Percentiles rank a stretch among this genome's conserved stretches.
Conservation (phyloP, 2,797 vertebrate genomes). For the Takifugu ocellatus region DNA sequence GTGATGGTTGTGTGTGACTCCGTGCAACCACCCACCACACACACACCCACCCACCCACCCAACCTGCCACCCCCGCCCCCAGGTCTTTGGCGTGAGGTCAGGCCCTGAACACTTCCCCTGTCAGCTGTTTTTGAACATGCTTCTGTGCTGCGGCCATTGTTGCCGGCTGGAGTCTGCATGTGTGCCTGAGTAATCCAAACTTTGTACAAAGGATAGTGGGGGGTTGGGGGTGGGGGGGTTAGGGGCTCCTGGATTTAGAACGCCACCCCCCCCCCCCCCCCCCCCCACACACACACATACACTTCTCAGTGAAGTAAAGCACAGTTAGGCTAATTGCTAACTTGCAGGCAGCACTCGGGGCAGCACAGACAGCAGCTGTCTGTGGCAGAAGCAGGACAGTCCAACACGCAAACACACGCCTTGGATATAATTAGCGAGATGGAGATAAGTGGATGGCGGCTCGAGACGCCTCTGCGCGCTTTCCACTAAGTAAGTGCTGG, state of each 20-base stretch:
- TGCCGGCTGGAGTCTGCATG: constrained; percentile 25
- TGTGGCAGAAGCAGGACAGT: constrained; percentile 60
- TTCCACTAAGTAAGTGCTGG: constrained; percentile 33
- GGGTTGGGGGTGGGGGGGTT: constrained; percentile 41
- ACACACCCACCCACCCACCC: not conserved
- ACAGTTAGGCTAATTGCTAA: constrained; percentile 64
- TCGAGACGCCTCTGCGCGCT: constrained; percentile 22
- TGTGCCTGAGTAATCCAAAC: constrained; percentile 23
- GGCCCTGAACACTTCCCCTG: constrained; percentile 24
- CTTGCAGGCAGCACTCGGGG: constrained; percentile 51
- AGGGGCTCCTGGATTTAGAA: constrained; percentile 34
- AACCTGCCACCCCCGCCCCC: constrained; percentile 1
- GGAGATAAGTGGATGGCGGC: constrained; percentile 50
- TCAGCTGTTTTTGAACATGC: constrained; percentile 62
- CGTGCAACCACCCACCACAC: constrained; percentile 2
- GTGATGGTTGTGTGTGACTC: constrained; percentile 7
- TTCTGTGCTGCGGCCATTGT: constrained; percentile 56
- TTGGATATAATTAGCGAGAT: constrained; percentile 61
- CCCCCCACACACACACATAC: constrained; percentile 14
- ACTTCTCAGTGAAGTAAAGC: constrained; percentile 51
- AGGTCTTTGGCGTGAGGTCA: constrained; percentile 39
- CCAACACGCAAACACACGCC: constrained; percentile 32
- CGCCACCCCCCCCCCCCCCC: constrained; percentile 6
- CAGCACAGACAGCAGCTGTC: constrained; percentile 71
- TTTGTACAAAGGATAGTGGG: constrained; percentile 42